phyloP scores from a whole-genome alignment of 2,113 vertebrate genomes.

The Rhombomys opimus region DNA sequence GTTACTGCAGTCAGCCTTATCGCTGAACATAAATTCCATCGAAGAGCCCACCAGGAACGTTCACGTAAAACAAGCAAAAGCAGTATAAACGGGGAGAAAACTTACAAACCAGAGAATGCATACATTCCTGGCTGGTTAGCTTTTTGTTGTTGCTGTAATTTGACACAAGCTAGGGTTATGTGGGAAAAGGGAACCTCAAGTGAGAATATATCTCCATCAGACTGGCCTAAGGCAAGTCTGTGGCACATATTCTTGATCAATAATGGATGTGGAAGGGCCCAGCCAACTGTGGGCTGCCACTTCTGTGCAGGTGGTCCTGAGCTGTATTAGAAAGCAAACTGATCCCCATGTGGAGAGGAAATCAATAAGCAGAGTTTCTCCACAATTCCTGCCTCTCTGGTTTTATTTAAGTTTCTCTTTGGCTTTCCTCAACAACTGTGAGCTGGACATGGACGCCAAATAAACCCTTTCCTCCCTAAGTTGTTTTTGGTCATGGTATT shows the following conservation, averaged over 20 bases:
- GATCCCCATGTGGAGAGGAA: neutral
- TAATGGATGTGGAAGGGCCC: neutral
- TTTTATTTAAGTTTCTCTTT: neutral
- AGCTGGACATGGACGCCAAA: neutral
- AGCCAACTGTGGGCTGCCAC: neutral
- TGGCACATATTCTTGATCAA: neutral
- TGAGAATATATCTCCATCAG: neutral
- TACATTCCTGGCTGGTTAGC: neutral
- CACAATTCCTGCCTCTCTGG: too few relatives aligned
- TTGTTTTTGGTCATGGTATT: neutral
- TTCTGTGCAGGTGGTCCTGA: neutral
- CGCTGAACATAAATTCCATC: neutral
- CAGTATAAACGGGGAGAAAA: too few relatives aligned
- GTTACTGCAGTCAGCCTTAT: neutral
- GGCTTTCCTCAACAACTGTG: neutral
- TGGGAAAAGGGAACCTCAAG: neutral
- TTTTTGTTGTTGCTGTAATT: neutral
- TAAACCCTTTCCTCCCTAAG: neutral
- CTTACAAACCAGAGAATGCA: neutral
- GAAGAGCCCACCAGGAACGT: too few relatives aligned
- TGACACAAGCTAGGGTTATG: neutral
- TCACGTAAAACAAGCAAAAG: too few relatives aligned
- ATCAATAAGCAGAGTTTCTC: neutral
- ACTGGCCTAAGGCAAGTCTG: neutral
- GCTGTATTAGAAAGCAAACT: neutral